A percentile compares a stretch with the other conserved stretches of the same genome.
Evolutionary conservation across 2,888 invertebrate genomes (phyloP).

Genomic region (Sinelater perroti): DNA sequence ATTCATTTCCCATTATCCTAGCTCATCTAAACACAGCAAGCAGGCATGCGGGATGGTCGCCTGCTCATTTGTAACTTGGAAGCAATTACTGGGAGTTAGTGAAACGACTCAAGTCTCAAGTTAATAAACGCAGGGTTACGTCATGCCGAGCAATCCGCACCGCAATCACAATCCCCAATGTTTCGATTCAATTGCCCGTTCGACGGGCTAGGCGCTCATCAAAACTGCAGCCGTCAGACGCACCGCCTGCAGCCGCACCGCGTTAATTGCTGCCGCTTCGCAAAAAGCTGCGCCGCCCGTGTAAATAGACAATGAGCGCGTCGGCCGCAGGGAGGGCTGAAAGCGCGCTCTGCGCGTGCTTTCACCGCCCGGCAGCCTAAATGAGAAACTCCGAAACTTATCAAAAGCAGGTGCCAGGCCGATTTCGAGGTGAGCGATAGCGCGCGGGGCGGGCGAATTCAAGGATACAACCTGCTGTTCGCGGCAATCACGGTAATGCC

Average conservation of each 20-base stretch:
- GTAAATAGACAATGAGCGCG: conserved; percentile 10
- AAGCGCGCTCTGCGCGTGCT: conserved; percentile 12
- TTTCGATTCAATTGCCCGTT: conserved; percentile 29
- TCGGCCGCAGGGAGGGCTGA: neutral
- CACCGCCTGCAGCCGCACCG: conserved; percentile 1
- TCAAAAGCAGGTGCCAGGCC: neutral
- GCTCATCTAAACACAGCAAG: conserved; percentile 6
- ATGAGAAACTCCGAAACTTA: conserved; percentile 3
- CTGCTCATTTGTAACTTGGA: conserved; percentile 14
- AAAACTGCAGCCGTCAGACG: conserved; percentile 17
- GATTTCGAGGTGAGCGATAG: too few species aligned
- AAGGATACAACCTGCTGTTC: conserved; percentile 8
- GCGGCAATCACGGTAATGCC: neutral
- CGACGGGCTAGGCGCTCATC: conserved; percentile 27
- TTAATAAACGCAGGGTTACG: conserved; percentile 12
- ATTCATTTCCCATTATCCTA: too few species aligned
- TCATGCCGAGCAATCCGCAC: conserved; percentile 7
- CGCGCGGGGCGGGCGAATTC: too few species aligned
- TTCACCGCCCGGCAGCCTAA: neutral
- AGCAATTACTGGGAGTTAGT: conserved; percentile 20
- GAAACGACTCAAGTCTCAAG: conserved; percentile 13
- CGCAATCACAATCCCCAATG: conserved; percentile 25
- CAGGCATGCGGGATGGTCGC: conserved; percentile 11
- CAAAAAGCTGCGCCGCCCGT: conserved; percentile 4
- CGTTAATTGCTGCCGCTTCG: neutral